These are phyloP conservation scores for Beroe forskalii DNA, from an alignment of 37 sponge, comb jelly and placozoan genomes.

Conservation along the genomic window DNA sequence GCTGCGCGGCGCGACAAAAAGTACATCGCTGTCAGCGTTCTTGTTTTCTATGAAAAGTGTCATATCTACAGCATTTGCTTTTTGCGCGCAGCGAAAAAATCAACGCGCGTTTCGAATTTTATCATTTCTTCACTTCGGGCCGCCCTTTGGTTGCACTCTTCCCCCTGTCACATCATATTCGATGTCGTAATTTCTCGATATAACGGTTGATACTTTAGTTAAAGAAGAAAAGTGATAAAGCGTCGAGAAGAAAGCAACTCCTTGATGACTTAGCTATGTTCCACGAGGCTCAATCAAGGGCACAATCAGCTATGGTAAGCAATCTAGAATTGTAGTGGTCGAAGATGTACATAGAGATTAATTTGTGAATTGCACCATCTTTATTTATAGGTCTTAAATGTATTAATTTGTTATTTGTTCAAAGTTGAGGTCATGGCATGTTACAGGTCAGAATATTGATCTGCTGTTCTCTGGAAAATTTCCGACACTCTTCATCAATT, in stretches of 20 bases:
- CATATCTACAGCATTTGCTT: conserved; percentile 22
- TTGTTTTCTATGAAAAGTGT: background rate
- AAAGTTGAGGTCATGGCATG: too few relatives aligned
- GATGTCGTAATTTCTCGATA: background rate
- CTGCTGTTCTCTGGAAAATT: too few relatives aligned
- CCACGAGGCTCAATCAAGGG: conserved; percentile 50
- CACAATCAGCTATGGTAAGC: conserved; percentile 41
- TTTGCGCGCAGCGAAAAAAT: background rate
- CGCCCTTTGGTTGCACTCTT: too few relatives aligned
- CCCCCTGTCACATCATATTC: too few relatives aligned
- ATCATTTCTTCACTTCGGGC: too few relatives aligned
- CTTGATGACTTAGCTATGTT: conserved; percentile 62
- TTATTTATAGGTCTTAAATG: too few relatives aligned
- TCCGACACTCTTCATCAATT: too few relatives aligned
- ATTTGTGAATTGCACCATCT: too few relatives aligned
- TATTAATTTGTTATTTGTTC: too few relatives aligned
- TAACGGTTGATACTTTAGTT: background rate
- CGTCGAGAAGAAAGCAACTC: conserved; percentile 5
- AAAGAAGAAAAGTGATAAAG: conserved; percentile 26
- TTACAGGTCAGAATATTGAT: too few relatives aligned
- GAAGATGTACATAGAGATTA: too few relatives aligned
- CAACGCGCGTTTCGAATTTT: background rate
- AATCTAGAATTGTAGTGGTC: too few relatives aligned
- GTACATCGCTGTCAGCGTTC: conserved; percentile 2
- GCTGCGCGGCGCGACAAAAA: conserved; percentile 51